phyloP scores from a whole-genome alignment of 2,113 vertebrate genomes.

The Leptobrachium leishanense region DNA sequence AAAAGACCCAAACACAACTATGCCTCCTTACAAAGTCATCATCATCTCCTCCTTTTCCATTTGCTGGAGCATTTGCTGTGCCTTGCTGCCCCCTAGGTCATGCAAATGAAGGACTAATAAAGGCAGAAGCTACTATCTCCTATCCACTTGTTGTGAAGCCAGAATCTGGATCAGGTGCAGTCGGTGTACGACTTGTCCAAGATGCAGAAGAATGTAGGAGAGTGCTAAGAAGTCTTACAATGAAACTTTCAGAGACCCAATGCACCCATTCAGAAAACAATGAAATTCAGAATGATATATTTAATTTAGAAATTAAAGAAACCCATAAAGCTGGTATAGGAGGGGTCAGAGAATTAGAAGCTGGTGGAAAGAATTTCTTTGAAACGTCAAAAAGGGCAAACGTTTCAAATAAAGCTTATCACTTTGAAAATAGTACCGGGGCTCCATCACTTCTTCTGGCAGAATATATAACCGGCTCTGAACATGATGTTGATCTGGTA shows the following conservation, averaged over 20 bases:
- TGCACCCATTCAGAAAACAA: background rate
- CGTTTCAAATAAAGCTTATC: background rate
- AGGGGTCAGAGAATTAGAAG: background rate
- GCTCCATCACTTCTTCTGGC: conserved; percentile 56
- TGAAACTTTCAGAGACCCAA: background rate
- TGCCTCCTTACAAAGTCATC: conserved; percentile 58
- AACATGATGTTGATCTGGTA: conserved; percentile 78
- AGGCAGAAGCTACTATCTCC: conserved; percentile 58
- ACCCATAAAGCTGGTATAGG: too few relatives aligned
- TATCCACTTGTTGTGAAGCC: conserved; percentile 76
- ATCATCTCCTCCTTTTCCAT: conserved; percentile 55
- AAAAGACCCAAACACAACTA: conserved; percentile 74
- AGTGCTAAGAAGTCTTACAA: conserved; percentile 18
- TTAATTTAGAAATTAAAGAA: background rate
- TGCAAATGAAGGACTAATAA: conserved; percentile 65
- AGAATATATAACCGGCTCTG: conserved; percentile 75
- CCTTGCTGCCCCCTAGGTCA: conserved; percentile 65
- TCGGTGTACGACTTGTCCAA: conserved; percentile 69
- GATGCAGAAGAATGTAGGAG: conserved; percentile 61
- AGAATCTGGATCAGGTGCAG: conserved; percentile 71
- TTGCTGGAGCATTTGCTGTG: conserved; percentile 63
- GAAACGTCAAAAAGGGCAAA: too few relatives aligned
- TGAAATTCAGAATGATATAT: background rate
- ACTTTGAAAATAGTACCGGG: background rate
- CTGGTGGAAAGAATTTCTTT: background rate